Evolutionary conservation across 2,797 vertebrate genomes (phyloP).

Genomic region (Anas bernieri): DNA sequence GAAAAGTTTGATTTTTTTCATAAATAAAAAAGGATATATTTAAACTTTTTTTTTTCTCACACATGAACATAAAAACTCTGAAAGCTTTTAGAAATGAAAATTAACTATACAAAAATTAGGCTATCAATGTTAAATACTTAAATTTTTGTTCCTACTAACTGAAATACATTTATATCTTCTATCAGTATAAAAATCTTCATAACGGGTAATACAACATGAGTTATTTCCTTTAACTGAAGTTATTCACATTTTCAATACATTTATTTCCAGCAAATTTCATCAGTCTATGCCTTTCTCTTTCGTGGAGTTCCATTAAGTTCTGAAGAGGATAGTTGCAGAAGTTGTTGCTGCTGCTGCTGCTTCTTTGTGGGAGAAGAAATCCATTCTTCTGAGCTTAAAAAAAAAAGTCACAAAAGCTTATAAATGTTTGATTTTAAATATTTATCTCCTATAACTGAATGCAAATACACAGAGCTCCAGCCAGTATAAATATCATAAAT

Average conservation of each 20-base stretch:
- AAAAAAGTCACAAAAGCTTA: neutral
- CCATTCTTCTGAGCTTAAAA: slow-evolving; percentile 60
- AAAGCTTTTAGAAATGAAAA: slow-evolving; percentile 62
- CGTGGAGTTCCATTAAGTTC: slow-evolving; percentile 55
- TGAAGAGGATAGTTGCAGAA: neutral
- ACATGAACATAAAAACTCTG: slow-evolving; percentile 56
- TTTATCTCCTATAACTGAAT: neutral
- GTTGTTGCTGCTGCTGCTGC: slow-evolving; percentile 18
- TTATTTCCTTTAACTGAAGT: neutral
- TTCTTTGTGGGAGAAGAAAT: slow-evolving; percentile 25
- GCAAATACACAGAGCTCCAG: neutral
- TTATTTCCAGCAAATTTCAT: neutral
- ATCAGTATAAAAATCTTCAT: slow-evolving; percentile 64
- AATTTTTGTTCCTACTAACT: slow-evolving; percentile 41
- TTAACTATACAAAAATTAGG: slow-evolving; percentile 62
- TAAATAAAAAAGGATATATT: slow-evolving; percentile 74
- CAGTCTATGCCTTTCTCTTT: slow-evolving; percentile 68
- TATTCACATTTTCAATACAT: slow-evolving; percentile 35
- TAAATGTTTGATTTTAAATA: neutral
- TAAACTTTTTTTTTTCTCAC: slow-evolving; percentile 30
- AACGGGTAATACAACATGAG: neutral
- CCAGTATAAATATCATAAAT: neutral
- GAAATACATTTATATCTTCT: slow-evolving; percentile 50
- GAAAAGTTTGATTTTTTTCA: slow-evolving; percentile 47
- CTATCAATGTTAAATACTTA: slow-evolving; percentile 62